Base-by-base conservation (phyloP, 2,888 invertebrate genomes). In the Palloptera scutellata region DNA sequence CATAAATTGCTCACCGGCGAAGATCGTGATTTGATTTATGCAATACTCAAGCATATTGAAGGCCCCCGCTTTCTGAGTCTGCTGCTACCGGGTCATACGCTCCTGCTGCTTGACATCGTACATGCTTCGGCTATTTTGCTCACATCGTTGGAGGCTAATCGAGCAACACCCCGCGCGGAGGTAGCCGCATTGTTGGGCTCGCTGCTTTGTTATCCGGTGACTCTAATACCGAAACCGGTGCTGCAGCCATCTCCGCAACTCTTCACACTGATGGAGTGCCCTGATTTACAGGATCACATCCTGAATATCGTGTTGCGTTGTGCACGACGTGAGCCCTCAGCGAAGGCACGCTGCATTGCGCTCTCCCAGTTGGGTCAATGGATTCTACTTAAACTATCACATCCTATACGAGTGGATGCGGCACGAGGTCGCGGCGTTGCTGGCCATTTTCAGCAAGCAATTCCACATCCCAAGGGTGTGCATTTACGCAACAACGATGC, bases 161-260 rank as follows among this genome's bases (percentile, higher is more conserved):
- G 82, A 43, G 86, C 90, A 90, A 91, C 92, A 69, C 97, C 97
- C 0, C 88, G 97, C 68, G 92, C 93, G 11, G 97, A 97, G 79
- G 97, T 97, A 0, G 91, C 96, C 30, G 92, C 95, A 0, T 91
- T 97, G 70, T 86, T 98, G 43, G 96, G 96, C 1, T 92, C 95
- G 1, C 85, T 98, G 64, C 86, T 97, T 53, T 92, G 95, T 73
- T 88, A 95, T 73, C 94, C 96, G 0, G 90, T 92, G 74, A 85
- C 88, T 55, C 87, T 91, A 68, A 84, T 88, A 70, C 85, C 86
- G 13, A 84, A 87, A 30, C 87, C 86, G 1, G 86, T 88, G 42
- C 78, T 88, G 61, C 87, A 88, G 77, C 88, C 91, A 86, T 79
- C 91, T 86, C 73, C 90, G 86, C 81, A 83, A 65, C 78, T 82